A percentile compares a stretch with the other conserved stretches of the same genome.
phyloP scores from a whole-genome alignment of 2,113 vertebrate genomes.

The Gracilinanus agilis region DNA sequence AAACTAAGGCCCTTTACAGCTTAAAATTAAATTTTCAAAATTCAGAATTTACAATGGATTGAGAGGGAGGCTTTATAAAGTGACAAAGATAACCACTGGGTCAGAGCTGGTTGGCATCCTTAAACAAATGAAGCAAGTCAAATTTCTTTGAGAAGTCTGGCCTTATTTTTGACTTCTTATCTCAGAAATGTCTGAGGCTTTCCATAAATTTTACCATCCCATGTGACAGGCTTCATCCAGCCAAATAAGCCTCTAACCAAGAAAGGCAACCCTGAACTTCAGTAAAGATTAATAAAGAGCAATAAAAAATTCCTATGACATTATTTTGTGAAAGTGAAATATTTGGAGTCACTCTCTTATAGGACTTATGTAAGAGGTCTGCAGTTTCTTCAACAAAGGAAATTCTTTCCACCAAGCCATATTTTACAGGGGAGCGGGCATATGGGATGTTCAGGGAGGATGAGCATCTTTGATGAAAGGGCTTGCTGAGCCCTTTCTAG shows the following conservation, averaged over 20 bases:
- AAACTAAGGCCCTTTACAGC: background rate
- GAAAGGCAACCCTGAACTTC: background rate
- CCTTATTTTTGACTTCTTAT: background rate
- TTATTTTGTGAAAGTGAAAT: constrained; percentile 14
- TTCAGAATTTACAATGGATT: background rate
- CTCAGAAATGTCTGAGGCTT: background rate
- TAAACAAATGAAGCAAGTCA: background rate
- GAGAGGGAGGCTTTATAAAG: background rate
- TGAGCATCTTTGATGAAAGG: too few relatives aligned
- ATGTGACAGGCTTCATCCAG: background rate
- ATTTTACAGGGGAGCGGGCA: background rate
- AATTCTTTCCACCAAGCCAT: background rate
- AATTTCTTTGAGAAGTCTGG: background rate
- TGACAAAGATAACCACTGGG: background rate
- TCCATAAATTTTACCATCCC: background rate
- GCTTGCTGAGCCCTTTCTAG: too few relatives aligned
- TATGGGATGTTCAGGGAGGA: too few relatives aligned
- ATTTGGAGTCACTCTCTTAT: constrained; percentile 27
- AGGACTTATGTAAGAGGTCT: background rate
- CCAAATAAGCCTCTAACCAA: background rate
- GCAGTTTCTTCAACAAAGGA: constrained; percentile 36
- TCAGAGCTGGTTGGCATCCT: background rate
- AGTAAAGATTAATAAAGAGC: background rate
- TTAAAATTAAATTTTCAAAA: background rate
- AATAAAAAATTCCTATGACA: background rate